These are phyloP conservation scores for Coregonus sp. DNA, from an alignment of 2,797 vertebrate species.

Conservation along the genomic window DNA sequence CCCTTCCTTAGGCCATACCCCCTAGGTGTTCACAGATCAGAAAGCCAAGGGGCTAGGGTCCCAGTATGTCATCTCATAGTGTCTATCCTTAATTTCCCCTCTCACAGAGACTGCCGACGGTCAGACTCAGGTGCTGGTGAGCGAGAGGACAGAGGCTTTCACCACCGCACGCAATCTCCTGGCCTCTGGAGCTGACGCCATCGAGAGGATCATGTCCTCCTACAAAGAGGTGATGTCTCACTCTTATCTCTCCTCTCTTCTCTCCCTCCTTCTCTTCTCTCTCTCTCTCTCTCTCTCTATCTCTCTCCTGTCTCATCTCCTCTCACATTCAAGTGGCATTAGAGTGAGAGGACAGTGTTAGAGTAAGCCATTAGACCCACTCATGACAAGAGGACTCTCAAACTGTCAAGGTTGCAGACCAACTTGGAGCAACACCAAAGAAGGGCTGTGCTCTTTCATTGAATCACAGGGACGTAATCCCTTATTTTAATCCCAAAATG, in stretches of 20 bases:
- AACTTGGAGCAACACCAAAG: no score
- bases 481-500: conserved; percentile 34
- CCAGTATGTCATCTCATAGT: neutral
- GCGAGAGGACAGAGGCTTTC: conserved; percentile 96
- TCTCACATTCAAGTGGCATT: neutral
- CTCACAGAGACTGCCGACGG: conserved; percentile 85
- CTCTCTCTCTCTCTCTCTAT: neutral
- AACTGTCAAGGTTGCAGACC: neutral
- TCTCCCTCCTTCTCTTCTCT: neutral
- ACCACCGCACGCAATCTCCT: conserved; percentile 95
- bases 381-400: neutral
- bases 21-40: neutral
- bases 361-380: neutral
- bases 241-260: neutral
- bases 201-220: conserved; percentile 98
- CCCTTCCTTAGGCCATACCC: neutral
- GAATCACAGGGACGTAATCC: neutral
- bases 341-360: neutral
- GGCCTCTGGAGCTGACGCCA: conserved; percentile 93
- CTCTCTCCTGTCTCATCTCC: neutral
- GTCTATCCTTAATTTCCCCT: neutral
- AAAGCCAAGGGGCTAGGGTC: neutral
- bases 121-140: conserved; percentile 90
- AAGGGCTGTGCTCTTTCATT: no score
- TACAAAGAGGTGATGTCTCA: conserved; percentile 91